These are phyloP conservation scores for Chaitophorus viminalis DNA, from an alignment of 2,888 invertebrate species.

Conservation along the genomic window DNA sequence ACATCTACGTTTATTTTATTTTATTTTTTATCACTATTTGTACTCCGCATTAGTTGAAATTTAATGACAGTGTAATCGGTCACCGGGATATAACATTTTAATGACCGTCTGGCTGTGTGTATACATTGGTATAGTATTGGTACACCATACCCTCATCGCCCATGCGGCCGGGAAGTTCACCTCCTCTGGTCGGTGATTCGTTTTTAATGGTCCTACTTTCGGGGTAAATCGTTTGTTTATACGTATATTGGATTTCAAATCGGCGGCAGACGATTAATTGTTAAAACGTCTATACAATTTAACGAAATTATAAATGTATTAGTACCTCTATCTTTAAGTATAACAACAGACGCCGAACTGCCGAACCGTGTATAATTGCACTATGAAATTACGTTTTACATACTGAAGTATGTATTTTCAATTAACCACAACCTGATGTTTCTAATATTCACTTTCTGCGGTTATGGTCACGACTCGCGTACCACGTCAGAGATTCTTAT, in stretches of 20 bases:
- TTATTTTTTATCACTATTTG: slow-evolving; percentile 36
- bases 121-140: too few species aligned
- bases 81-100: slow-evolving; percentile 37
- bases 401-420: neutral
- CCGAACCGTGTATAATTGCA: neutral
- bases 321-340: neutral
- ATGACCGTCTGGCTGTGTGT: slow-evolving; percentile 33
- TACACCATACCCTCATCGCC: neutral
- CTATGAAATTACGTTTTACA: neutral
- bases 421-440: neutral
- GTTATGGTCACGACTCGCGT: neutral
- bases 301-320: slow-evolving; percentile 4
- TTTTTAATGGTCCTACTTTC: slow-evolving; percentile 44
- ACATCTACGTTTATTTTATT: slow-evolving; percentile 32
- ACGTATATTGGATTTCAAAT: slow-evolving; percentile 7
- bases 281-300: neutral
- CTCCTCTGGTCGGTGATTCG: slow-evolving; percentile 20
- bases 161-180: neutral
- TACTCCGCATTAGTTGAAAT: slow-evolving; percentile 29
- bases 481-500: slow-evolving; percentile 17
- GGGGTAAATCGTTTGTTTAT: slow-evolving; percentile 36
- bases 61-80: slow-evolving; percentile 52
- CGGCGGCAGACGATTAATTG: neutral
- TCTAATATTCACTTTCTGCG: slow-evolving; percentile 18
- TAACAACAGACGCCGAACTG: neutral